Evolutionary conservation across 2,888 invertebrate genomes (phyloP), one percentile per base, ranked within the genome.

Genomic region (Cerastoderma edule): DNA sequence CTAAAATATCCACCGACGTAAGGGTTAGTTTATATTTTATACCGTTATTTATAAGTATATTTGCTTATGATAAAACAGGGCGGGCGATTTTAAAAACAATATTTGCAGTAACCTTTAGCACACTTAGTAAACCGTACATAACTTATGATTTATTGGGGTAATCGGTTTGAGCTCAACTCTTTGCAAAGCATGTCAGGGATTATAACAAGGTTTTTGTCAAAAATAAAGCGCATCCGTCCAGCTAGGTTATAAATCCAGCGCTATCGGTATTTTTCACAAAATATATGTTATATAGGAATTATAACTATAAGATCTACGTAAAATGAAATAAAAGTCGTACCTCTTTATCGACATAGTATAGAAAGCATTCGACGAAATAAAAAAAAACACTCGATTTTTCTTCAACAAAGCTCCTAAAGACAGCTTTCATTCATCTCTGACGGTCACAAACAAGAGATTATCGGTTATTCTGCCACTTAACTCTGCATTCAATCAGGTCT

Each of bases 51-150:
- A 39, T 13, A 53, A 53, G 53, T 53, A 53, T 53, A 13, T 53
- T 53, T 53, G 53, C 53, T 8, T 24, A 53, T 24, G 24, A 27
- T 27, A 2, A 53, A 53, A 27, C 3, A 24, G 53, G 53, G 53
- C 24, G 53, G 53, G 22, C 24, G n/a, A 53, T 53, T 53, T 24
- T 24, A 6, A 53, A 53, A 27, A 53, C n/a, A 53, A 53, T 53
- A 53, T 53, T 53, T 53, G 53, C 24, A 53, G 53, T 53, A n/a
- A 53, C 27, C 53, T 53, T 24, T 13, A 4, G 27, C 10, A 27
- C 24, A 53, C 53, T n/a, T 24, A 24, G 22, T 27, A 53, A 53
- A 53, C 53, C 10, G 53, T 8, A 53, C n/a, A n/a, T n/a, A n/a
- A n/a, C n/a, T n/a, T n/a, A n/a, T n/a, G n/a, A n/a, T n/a, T n/a